phyloP scores from a whole-genome alignment of 2,888 invertebrate species.

The Chalcosyrphus nemorum region DNA sequence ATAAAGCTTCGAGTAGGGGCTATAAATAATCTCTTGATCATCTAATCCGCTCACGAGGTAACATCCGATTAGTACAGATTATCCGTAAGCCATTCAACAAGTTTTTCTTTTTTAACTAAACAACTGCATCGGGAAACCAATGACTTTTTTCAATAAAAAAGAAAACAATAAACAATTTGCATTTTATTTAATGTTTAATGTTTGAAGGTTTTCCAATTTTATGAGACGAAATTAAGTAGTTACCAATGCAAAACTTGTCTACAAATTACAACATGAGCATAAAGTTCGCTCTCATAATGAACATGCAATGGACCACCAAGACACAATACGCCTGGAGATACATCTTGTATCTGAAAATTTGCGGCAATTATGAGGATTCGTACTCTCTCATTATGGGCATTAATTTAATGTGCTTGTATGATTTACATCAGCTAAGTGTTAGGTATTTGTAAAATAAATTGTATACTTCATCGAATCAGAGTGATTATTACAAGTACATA shows the following conservation, averaged over 20 bases:
- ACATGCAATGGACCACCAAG: not conserved
- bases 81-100: not conserved
- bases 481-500: not conserved
- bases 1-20: not conserved
- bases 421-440: constrained; percentile 21
- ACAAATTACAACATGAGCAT: not conserved
- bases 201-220: too few relatives aligned
- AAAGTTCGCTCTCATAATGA: not conserved
- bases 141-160: not conserved
- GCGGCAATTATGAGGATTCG: constrained; percentile 1
- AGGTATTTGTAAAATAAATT: constrained; percentile 30
- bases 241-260: not conserved
- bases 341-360: constrained; percentile 11
- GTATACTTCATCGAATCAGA: constrained; percentile 16
- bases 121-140: not conserved
- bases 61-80: constrained; percentile 12
- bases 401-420: constrained; percentile 17
- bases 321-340: not conserved
- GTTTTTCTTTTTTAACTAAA: not conserved
- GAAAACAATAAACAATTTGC: not conserved
- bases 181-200: not conserved
- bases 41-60: constrained; percentile 1
- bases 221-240: constrained; percentile 8
- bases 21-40: constrained; percentile 24
- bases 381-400: constrained; percentile 7